Conservation (phyloP, 2,888 invertebrate genomes). For the Tipula unca region DNA sequence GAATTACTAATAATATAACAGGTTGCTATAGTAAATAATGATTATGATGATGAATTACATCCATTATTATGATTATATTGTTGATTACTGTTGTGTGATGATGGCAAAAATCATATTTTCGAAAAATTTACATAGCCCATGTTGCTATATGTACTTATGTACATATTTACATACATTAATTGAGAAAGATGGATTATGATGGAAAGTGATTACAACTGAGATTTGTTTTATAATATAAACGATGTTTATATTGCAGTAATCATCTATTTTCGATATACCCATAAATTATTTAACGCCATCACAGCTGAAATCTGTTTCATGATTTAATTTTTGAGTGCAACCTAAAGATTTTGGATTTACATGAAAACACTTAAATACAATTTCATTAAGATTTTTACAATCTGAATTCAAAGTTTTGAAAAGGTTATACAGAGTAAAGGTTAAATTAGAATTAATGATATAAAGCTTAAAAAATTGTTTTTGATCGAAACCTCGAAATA, state of each 20-base stretch:
- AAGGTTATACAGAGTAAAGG: no score
- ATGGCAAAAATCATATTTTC: neutral
- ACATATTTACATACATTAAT: neutral
- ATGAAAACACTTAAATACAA: no score
- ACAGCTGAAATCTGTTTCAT: no score
- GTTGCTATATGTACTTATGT: no score
- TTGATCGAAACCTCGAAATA: no score
- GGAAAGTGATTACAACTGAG: neutral
- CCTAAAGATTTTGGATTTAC: no score
- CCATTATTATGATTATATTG: neutral
- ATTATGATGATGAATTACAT: constrained; percentile 8
- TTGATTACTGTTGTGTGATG: neutral
- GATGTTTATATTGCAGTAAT: neutral
- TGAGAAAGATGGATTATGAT: neutral
- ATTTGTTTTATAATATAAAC: neutral
- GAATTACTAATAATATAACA: neutral
- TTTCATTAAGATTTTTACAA: no score
- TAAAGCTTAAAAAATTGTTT: no score
- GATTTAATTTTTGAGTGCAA: no score
- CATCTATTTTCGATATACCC: neutral
- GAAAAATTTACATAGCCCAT: neutral
- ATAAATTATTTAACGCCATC: neutral
- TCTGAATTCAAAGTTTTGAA: no score
- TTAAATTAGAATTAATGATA: no score
- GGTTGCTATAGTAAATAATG: neutral